Base-by-base conservation (phyloP, 2,888 invertebrate species). In the Tortrix viridana region DNA sequence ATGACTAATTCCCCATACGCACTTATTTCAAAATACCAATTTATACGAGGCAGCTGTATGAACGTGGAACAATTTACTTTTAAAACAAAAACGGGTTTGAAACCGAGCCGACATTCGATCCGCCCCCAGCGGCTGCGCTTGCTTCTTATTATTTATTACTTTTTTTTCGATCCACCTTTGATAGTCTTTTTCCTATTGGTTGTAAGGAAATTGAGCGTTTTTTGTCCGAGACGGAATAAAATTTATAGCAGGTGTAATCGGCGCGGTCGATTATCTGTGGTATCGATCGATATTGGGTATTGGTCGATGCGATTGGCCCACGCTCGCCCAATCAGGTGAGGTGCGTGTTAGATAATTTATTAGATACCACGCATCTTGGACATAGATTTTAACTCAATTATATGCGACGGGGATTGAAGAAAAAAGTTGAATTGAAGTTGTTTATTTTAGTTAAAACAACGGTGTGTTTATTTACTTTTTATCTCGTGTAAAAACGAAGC, bases 181-280 rank as follows among this genome's bases (percentile, higher is more conserved):
- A 85, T 88, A 88, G 85, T 86, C 88, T 89, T 90, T 91, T 91
- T 89, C 85, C 88, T 86, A 90, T 91, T 89, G 90, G 90, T 82
- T 80, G 77, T 75, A 76, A 83, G 83, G 77, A 86, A 89, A 89
- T 88, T 86, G 85, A 80, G 84, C 58, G 62, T 74, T 80, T 81
- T 85, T 85, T 84, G 78, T 83, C 74, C 60, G 72, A 72, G 73
- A 74, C 71, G 69, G 74, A 85, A 86, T 89, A 81, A 88, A 88
- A 91, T 92, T 90, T 89, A 90, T 91, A 88, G 89, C 86, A 85
- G 85, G 84, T 85, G 85, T 76, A 82, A 80, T 80, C 14, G 38
- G 71, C 69, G 75, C 69, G 68, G 69, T 60, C 63, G 70, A 75
- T 77, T 79, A 79, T 79, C 77, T 81, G 71, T 67, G 66, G 65